phyloP scores from a whole-genome alignment of 2,113 vertebrate species.

The Crotalus tigris region DNA sequence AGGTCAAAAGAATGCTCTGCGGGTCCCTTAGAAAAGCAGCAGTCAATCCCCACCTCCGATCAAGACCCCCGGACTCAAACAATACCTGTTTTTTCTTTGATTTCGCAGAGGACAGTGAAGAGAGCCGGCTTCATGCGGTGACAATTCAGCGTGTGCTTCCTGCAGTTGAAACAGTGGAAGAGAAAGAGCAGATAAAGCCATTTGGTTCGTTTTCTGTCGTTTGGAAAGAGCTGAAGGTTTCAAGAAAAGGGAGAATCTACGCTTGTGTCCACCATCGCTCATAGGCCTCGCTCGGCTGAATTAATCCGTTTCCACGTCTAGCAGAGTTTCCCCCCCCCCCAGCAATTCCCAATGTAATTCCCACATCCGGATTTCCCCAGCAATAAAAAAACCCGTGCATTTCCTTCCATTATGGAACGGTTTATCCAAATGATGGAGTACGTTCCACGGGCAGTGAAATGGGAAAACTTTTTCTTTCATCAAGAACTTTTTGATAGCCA shows the following conservation, averaged over 20 bases:
- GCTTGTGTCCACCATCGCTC: not conserved
- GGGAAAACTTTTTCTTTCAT: not conserved
- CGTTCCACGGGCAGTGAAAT: not conserved
- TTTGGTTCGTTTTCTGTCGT: not conserved
- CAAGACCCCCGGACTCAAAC: not conserved
- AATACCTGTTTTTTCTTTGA: conserved; percentile 93
- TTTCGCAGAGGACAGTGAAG: conserved; percentile 93
- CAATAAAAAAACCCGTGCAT: not conserved
- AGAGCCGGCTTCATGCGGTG: conserved; percentile 95
- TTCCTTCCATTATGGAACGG: not conserved
- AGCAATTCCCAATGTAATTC: conserved; percentile 7
- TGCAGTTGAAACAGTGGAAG: conserved; percentile 35
- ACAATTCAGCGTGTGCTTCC: conserved; percentile 82
- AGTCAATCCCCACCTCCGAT: not conserved
- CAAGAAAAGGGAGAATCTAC: not conserved
- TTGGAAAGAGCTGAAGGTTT: not conserved
- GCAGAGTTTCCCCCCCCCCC: not conserved
- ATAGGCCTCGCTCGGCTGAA: not conserved
- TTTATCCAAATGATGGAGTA: not conserved
- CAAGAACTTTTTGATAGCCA: not conserved
- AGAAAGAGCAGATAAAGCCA: conserved; percentile 14
- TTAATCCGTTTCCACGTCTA: not conserved
- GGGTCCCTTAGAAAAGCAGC: not conserved
- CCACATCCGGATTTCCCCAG: not conserved
- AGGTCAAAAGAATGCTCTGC: not conserved